phyloP scores from a whole-genome alignment of 2,113 vertebrate species.

The Boleophthalmus pectinirostris region DNA sequence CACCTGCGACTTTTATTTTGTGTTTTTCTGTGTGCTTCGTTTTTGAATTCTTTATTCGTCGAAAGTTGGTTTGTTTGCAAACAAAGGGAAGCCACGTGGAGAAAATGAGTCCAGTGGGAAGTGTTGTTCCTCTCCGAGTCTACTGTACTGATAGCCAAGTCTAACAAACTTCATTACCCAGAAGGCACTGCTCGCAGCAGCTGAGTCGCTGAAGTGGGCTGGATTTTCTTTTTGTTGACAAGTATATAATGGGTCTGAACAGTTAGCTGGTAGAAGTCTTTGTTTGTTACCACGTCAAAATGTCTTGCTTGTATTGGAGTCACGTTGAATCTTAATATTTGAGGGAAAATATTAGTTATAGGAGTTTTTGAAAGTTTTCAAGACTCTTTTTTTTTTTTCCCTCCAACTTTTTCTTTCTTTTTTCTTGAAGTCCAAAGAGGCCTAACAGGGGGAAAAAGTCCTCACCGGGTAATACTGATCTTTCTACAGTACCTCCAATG shows the following conservation, averaged over 20 bases:
- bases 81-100: slow-evolving; percentile 79
- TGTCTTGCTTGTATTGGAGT: slow-evolving; percentile 35
- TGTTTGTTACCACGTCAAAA: slow-evolving; percentile 54
- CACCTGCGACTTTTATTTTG: not conserved
- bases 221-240: slow-evolving; percentile 42
- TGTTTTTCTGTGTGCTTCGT: not conserved
- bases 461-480: slow-evolving; percentile 44
- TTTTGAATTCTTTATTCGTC: slow-evolving; percentile 17
- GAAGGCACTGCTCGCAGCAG: slow-evolving; percentile 17
- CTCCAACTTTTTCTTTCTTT: slow-evolving; percentile 10
- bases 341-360: not conserved
- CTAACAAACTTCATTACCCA: slow-evolving; percentile 62
- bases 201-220: slow-evolving; percentile 38
- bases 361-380: slow-evolving; percentile 14
- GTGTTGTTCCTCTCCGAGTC: slow-evolving; percentile 36
- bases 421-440: slow-evolving; percentile 16
- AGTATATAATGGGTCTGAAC: slow-evolving; percentile 65
- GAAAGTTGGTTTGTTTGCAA: slow-evolving; percentile 78
- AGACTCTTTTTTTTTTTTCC: slow-evolving; percentile 11
- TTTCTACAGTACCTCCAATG: not conserved
- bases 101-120: slow-evolving; percentile 49
- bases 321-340: slow-evolving; percentile 16
- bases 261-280: slow-evolving; percentile 55
- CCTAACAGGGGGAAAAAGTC: slow-evolving; percentile 39
- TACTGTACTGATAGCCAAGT: accelerated